Percentiles rank a stretch among this genome's conserved stretches.
Conservation (phyloP, 92 coral and sea anemone species). For the Palythoa grandiflora region DNA sequence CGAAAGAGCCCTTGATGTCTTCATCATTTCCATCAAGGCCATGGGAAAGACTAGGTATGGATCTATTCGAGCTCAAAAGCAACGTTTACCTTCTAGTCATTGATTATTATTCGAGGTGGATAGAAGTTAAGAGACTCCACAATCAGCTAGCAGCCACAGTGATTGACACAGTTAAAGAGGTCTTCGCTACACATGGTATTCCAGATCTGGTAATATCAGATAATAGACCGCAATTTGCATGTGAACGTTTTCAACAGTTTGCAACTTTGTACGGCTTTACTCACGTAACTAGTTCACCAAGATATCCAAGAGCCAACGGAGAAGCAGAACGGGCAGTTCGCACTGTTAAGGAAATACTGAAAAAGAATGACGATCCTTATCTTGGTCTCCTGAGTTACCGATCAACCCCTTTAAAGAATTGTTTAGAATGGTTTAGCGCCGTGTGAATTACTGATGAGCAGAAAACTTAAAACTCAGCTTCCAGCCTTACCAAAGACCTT, state of each 20-base stretch:
- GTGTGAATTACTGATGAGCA: slow-evolving; percentile 49
- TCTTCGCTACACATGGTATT: slow-evolving; percentile 57
- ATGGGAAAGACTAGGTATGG: slow-evolving; percentile 36
- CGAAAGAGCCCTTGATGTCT: slow-evolving; percentile 50
- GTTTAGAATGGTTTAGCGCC: too few species aligned
- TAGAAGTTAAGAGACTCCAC: slow-evolving; percentile 43
- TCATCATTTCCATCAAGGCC: too few species aligned
- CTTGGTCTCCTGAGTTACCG: too few species aligned
- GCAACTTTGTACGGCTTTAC: slow-evolving; percentile 53
- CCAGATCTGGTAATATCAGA: slow-evolving; percentile 53
- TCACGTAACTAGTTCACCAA: slow-evolving; percentile 48
- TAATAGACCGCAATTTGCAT: slow-evolving; percentile 22
- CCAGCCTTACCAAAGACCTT: slow-evolving; percentile 8
- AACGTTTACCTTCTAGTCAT: slow-evolving; percentile 38
- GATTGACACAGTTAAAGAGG: slow-evolving; percentile 44
- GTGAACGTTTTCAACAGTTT: slow-evolving; percentile 7
- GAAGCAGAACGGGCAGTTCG: too few species aligned
- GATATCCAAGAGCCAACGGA: slow-evolving; percentile 31
- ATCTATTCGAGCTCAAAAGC: slow-evolving; percentile 51
- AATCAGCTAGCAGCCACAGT: slow-evolving; percentile 33
- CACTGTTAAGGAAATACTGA: too few species aligned
- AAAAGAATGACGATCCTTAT: too few species aligned
- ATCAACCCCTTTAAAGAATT: too few species aligned
- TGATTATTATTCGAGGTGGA: slow-evolving; percentile 65
- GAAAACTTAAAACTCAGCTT: slow-evolving; percentile 40